A percentile compares a stretch with the other conserved stretches of the same genome.
Conservation (phyloP, 2,113 vertebrate species). For the Sinocyclocheilus rhinocerous region DNA sequence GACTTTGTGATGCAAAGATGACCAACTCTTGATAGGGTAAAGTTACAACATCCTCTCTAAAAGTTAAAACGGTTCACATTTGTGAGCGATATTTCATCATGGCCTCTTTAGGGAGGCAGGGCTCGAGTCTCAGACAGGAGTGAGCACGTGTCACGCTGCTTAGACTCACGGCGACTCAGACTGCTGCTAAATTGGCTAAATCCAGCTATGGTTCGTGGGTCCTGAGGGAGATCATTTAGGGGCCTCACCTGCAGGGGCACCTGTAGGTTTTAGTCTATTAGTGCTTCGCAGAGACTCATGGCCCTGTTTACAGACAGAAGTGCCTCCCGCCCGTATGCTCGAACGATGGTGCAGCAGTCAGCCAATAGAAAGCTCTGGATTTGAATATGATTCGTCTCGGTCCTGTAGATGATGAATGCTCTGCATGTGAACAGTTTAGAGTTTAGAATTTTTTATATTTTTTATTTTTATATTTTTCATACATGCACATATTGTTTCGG, state of each 20-base stretch:
- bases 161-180: not conserved
- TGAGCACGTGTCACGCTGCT: slow-evolving; percentile 29
- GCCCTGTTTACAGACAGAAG: slow-evolving; percentile 52
- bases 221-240: slow-evolving; percentile 60
- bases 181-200: slow-evolving; percentile 62
- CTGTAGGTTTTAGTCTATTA: slow-evolving; percentile 58
- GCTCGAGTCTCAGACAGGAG: slow-evolving; percentile 46
- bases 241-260: slow-evolving; percentile 58
- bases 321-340: not conserved
- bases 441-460: too few relatives aligned
- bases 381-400: not conserved
- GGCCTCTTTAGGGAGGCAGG: slow-evolving; percentile 47
- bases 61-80: slow-evolving; percentile 55
- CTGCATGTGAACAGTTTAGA: not conserved
- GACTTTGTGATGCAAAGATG: slow-evolving; percentile 37
- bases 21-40: slow-evolving; percentile 22
- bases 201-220: slow-evolving; percentile 53
- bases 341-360: not conserved
- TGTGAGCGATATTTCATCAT: slow-evolving; percentile 57
- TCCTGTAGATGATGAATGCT: not conserved
- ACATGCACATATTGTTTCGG: not conserved
- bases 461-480: too few relatives aligned
- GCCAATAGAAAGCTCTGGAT: slow-evolving; percentile 49
- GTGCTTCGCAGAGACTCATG: slow-evolving; percentile 46
- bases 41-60: slow-evolving; percentile 44